These are phyloP conservation scores for Littorina saxatilis DNA, from an alignment of 1,140 invertebrate species.

Conservation along the genomic window DNA sequence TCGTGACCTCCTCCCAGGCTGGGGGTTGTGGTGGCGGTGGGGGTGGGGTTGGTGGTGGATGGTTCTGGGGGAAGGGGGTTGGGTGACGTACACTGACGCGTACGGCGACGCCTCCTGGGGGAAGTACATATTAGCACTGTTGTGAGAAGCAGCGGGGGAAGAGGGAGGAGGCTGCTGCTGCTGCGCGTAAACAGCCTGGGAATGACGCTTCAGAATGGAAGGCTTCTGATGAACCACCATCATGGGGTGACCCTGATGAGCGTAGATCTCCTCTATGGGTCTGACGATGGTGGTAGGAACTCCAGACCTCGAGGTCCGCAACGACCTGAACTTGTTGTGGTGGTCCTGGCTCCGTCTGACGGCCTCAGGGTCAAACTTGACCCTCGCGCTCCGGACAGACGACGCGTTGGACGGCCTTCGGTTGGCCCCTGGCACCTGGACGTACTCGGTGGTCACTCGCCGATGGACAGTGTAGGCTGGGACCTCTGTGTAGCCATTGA, in stretches of 20 bases:
- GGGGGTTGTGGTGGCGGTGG: too few species aligned
- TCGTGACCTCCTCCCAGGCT: background rate
- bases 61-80: background rate
- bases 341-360: background rate
- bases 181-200: background rate
- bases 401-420: background rate
- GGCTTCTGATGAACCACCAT: background rate
- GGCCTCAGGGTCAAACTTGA: slow-evolving; percentile 29
- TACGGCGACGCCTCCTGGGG: background rate
- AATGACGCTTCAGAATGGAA: background rate
- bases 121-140: too few species aligned
- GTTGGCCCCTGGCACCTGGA: background rate
- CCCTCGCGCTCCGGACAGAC: background rate
- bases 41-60: too few species aligned
- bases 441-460: slow-evolving; percentile 10
- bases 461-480: slow-evolving; percentile 25
- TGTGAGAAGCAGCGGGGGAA: background rate
- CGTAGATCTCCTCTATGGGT: slow-evolving; percentile 49
- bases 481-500: background rate
- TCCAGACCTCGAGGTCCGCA: background rate
- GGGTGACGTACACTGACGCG: background rate
- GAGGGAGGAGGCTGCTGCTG: background rate
- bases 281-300: slow-evolving; percentile 38
- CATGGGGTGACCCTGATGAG: background rate
- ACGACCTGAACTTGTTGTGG: background rate